These are phyloP conservation scores for Drosophila limbata DNA, from an alignment of 2,888 invertebrate species.

Conservation along the genomic window DNA sequence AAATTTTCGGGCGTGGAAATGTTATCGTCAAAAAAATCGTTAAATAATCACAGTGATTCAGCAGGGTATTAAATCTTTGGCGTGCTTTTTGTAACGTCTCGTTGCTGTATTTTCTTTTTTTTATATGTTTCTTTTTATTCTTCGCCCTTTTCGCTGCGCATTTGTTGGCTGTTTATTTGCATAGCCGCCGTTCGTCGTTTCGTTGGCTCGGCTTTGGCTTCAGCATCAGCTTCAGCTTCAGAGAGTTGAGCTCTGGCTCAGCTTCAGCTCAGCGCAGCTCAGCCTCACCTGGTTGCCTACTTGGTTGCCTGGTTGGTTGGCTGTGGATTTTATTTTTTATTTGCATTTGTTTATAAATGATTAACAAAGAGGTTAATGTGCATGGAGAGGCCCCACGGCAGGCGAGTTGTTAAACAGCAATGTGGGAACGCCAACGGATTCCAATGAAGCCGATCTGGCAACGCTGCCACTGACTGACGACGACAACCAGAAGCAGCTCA, in stretches of 20 bases:
- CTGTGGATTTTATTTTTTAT: slow-evolving; percentile 68
- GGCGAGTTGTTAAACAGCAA: slow-evolving; percentile 53
- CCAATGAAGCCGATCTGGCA: slow-evolving; percentile 36
- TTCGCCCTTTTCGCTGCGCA: slow-evolving; percentile 57
- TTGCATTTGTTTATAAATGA: slow-evolving; percentile 80
- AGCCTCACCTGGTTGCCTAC: slow-evolving; percentile 31
- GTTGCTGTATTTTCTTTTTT: slow-evolving; percentile 39
- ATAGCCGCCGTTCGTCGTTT: slow-evolving; percentile 57
- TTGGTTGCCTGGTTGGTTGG: slow-evolving; percentile 15
- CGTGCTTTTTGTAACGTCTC: background rate
- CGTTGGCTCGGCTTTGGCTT: slow-evolving; percentile 18
- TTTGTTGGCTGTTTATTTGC: slow-evolving; percentile 72
- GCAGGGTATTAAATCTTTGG: background rate
- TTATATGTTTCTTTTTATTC: background rate
- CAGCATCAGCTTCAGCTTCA: slow-evolving; percentile 18
- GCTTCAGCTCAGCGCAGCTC: slow-evolving; percentile 34
- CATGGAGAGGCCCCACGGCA: slow-evolving; percentile 39
- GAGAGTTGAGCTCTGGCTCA: slow-evolving; percentile 28
- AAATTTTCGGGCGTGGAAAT: too few species aligned
- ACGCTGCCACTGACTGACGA: slow-evolving; percentile 15
- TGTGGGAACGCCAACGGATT: slow-evolving; percentile 36
- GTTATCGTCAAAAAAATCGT: background rate
- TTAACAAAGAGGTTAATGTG: slow-evolving; percentile 81
- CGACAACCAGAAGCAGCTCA: slow-evolving; percentile 43
- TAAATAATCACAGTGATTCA: background rate